A percentile compares a stretch with the other conserved stretches of the same genome.
Conservation (phyloP, 2,113 vertebrate genomes). For the Accipiter cooperii region DNA sequence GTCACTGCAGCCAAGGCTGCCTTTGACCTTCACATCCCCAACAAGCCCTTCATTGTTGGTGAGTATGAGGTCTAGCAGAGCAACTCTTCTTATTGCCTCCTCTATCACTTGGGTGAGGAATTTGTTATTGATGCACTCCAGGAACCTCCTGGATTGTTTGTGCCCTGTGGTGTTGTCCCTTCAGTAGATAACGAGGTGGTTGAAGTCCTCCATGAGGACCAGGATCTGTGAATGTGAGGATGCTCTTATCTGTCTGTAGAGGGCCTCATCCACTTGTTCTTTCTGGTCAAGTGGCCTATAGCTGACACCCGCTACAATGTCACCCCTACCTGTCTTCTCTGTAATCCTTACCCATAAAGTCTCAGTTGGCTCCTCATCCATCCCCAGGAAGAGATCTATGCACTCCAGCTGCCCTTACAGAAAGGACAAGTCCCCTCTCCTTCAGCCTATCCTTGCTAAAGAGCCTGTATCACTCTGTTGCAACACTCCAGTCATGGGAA, state of each 20-base stretch:
- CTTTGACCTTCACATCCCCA: too few species aligned
- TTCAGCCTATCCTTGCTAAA: neutral
- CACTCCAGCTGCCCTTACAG: too few species aligned
- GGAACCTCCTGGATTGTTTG: neutral
- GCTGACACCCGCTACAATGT: neutral
- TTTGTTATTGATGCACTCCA: neutral
- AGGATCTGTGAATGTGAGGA: neutral
- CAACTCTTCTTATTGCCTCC: neutral
- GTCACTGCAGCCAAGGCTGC: neutral
- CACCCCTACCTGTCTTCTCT: neutral
- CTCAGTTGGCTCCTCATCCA: neutral
- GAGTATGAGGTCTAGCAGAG: neutral
- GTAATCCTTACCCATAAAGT: neutral
- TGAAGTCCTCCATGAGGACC: neutral
- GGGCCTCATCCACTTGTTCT: neutral
- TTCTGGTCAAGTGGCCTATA: neutral
- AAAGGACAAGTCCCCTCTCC: neutral
- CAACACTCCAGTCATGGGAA: neutral
- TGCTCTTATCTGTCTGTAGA: neutral
- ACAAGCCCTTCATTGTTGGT: too few species aligned
- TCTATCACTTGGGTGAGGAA: neutral
- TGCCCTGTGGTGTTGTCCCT: neutral
- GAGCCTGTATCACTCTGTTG: neutral
- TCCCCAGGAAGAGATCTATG: too few species aligned
- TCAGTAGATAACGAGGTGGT: neutral